Percentiles rank a stretch among this genome's conserved stretches.
phyloP scores from a whole-genome alignment of 1,140 invertebrate species.

The Ganaspis sp. region DNA sequence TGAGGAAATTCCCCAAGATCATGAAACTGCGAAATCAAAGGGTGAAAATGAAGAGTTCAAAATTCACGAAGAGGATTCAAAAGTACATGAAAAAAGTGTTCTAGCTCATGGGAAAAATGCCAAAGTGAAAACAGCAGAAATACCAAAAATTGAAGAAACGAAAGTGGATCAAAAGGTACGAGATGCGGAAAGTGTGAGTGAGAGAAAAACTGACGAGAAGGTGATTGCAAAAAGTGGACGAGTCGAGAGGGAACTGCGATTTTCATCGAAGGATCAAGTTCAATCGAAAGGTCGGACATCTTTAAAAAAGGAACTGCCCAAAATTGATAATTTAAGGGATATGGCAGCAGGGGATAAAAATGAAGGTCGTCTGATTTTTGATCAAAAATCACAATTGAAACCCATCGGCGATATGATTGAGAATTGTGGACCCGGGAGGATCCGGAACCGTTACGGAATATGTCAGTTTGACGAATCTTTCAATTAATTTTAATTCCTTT shows the following conservation, averaged over 20 bases:
- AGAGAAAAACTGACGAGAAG: neutral
- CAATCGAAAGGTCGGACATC: constrained; percentile 33
- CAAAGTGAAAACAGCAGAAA: neutral
- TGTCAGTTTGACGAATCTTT: constrained; percentile 54
- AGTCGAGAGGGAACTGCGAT: neutral
- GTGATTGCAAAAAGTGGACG: neutral
- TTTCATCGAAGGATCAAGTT: neutral
- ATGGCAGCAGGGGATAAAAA: constrained; percentile 16
- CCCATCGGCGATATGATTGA: constrained; percentile 67
- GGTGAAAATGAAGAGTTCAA: neutral
- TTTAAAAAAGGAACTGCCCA: constrained; percentile 50
- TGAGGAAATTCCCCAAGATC: neutral
- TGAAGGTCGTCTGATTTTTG: constrained; percentile 8
- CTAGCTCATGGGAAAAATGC: too few species aligned
- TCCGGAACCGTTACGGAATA: constrained; percentile 61
- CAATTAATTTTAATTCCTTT: constrained; percentile 31
- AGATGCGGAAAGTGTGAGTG: neutral
- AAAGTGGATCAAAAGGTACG: neutral
- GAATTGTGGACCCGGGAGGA: constrained; percentile 70
- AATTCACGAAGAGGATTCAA: too few species aligned
- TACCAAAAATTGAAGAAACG: neutral
- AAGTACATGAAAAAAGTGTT: neutral
- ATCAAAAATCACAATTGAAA: constrained; percentile 45
- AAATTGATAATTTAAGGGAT: constrained; percentile 32
- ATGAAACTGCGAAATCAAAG: too few species aligned